phyloP scores from a whole-genome alignment of 1,140 invertebrate species.

The Drosophila parvula region DNA sequence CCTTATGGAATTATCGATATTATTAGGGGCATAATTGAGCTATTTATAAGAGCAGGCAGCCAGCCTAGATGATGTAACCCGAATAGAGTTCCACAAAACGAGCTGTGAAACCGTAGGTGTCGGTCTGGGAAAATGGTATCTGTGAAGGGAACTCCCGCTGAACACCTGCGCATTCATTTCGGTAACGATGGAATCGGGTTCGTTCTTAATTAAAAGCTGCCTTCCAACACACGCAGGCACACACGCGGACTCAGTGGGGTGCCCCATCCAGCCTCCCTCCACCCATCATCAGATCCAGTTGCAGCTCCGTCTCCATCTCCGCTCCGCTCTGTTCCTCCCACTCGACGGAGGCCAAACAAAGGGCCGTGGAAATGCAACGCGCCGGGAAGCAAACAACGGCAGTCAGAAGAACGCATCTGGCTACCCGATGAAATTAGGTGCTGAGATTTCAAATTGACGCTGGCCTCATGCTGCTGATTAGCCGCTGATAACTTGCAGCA shows the following conservation, averaged over 20 bases:
- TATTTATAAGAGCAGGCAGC: constrained; percentile 62
- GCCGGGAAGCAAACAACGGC: constrained; percentile 43
- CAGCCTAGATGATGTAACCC: constrained; percentile 41
- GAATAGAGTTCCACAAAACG: constrained; percentile 44
- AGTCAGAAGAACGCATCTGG: constrained; percentile 45
- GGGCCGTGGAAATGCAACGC: constrained; percentile 64
- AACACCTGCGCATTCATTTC: constrained; percentile 62
- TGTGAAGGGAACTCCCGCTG: constrained; percentile 44
- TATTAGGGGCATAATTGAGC: constrained; percentile 77
- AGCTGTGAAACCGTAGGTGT: constrained; percentile 80
- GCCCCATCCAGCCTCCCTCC: constrained; percentile 18
- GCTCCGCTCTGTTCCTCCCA: constrained; percentile 23
- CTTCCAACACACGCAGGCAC: constrained; percentile 51
- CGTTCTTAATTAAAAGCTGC: constrained; percentile 77
- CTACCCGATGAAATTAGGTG: constrained; percentile 69
- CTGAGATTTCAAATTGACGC: constrained; percentile 73
- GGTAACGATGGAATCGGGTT: constrained; percentile 23
- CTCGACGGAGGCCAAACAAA: constrained; percentile 53
- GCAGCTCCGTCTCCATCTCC: constrained; percentile 10
- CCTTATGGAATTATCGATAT: constrained; percentile 68
- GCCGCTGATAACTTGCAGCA: constrained; percentile 76
- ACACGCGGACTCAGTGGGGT: constrained; percentile 52
- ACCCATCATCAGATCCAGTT: constrained; percentile 7
- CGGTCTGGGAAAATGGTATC: constrained; percentile 44
- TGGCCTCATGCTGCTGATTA: constrained; percentile 73